Evolutionary conservation across 2,888 invertebrate genomes (phyloP), one percentile per base, ranked within the genome.

Genomic region (Amorpha juglandis): DNA sequence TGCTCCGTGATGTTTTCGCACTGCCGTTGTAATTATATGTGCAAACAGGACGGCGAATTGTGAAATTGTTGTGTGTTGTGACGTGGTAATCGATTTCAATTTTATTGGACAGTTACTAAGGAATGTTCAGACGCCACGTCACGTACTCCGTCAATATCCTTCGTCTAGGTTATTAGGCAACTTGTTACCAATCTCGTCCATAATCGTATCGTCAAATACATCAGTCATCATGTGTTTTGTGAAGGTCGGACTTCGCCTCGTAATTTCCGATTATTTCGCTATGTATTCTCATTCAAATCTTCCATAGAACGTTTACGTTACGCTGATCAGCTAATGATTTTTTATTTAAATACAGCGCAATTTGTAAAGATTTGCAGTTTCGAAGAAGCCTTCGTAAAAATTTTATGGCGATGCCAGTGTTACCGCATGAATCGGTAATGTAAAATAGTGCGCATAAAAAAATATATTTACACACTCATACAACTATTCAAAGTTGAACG

Each of bases 1-100:
- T 74, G 68, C 72, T 74, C 70, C 68, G 73, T 68, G 69, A 65
- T 67, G 70, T 77, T 76, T 83, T 82, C 73, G 72, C 76, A 77
- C 70, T 68, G 71, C 47, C 71, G 70, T 73, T 73, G 69, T 79
- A 80, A 82, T 79, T 78, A 76, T 63, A 66, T 71, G 53, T 67
- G 69, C 67, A 79, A 80, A 81, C 71, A 71, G 65, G 67, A 70
- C 74, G 69, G 66, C 71, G 66, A 69, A 69, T 70, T 76, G 78
- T 70, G 75, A 78, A 78, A 78, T 77, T 71, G 70, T 72, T 70
- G 73, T 66, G 67, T 67, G 55, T 33, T 47, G 65, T 70, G 66
- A 70, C 69, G 70, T 71, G 63, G 8, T 21, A 35, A 45, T 55
- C n/a, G 45, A 64, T 68, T 69, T 67, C 63, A 67, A 67, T 69